Base-by-base conservation (phyloP, 1,140 invertebrate genomes). In the Drosophila watanabei region DNA sequence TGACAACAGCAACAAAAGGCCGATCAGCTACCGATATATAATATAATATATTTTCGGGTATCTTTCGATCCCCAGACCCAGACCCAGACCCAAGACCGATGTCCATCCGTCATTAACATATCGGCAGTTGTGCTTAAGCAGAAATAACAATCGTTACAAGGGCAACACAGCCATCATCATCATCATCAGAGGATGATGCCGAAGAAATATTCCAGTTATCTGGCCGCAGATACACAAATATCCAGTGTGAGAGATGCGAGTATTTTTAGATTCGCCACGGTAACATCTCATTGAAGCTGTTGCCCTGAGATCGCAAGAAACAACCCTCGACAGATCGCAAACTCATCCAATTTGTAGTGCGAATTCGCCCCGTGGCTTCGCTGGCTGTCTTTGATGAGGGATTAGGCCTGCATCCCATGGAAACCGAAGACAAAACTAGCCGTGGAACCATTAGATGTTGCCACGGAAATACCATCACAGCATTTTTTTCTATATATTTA, bases 61-160 rank as follows among this genome's bases (percentile, higher is more conserved):
- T 62, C 63, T 46, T 24, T 54, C 48, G 46, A 75, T 68, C 62
- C 58, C 18, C 33, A 60, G 58, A n/a, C n/a, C n/a, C n/a, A n/a
- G n/a, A n/a, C n/a, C n/a, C n/a, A n/a, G n/a, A 35, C 61, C 20
- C 30, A 52, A 52, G 32, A 24, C 52, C 52, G 52, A 65, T 77
- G 75, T 76, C 75, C 75, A 85, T 78, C 64, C 63, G 66, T 69
- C 85, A 89, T 88, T 88, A 88, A 88, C 85, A 88, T 88, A 88
- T 88, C 69, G 57, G 56, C 65, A 41, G 64, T 39, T 58, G 57
- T 66, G 71, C 61, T 54, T 62, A 28, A 69, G 39, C 65, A 49
- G 68, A 63, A 66, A 68, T 63, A 75, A 73, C 70, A 89, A 81
- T 89, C 86, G 85, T 81, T 89, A 89, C 85, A 89, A 89, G 85